These are phyloP conservation scores for Tragelaphus buxtoni DNA, from an alignment of 2,113 vertebrate genomes.

Conservation along the genomic window DNA sequence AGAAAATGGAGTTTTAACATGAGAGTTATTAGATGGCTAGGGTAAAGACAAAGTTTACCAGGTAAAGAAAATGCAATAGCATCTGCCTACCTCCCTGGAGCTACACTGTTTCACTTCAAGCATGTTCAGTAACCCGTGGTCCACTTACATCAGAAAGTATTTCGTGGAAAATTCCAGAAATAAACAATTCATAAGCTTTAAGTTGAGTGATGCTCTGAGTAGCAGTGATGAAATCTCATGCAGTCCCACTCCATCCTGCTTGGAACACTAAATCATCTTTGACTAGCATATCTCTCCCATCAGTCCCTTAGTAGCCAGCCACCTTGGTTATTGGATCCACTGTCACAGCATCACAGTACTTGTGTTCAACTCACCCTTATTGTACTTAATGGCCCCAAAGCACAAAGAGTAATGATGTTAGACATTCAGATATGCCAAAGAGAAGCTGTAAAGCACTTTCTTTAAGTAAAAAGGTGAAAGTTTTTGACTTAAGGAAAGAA, in stretches of 20 bases:
- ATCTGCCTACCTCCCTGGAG: neutral
- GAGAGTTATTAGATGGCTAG: neutral
- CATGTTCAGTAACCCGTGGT: neutral
- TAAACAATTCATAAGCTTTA: neutral
- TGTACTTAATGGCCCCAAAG: neutral
- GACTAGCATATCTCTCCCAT: neutral
- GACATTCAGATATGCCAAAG: neutral
- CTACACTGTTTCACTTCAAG: neutral
- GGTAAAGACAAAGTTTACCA: neutral
- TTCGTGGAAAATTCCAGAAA: neutral
- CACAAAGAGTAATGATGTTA: neutral
- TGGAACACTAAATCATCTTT: neutral
- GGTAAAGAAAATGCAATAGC: neutral
- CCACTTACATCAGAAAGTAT: neutral
- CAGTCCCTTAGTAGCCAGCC: neutral
- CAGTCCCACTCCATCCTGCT: neutral
- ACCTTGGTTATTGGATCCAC: neutral
- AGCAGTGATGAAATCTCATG: neutral
- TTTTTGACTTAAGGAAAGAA: neutral
- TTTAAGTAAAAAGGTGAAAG: neutral
- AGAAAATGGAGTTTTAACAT: neutral
- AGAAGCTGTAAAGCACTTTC: neutral
- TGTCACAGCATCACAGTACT: neutral
- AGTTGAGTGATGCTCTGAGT: neutral
- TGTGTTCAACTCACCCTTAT: neutral